Evolutionary conservation across 2,797 vertebrate species (phyloP).

Genomic region (Pachyuromys duprasi): DNA sequence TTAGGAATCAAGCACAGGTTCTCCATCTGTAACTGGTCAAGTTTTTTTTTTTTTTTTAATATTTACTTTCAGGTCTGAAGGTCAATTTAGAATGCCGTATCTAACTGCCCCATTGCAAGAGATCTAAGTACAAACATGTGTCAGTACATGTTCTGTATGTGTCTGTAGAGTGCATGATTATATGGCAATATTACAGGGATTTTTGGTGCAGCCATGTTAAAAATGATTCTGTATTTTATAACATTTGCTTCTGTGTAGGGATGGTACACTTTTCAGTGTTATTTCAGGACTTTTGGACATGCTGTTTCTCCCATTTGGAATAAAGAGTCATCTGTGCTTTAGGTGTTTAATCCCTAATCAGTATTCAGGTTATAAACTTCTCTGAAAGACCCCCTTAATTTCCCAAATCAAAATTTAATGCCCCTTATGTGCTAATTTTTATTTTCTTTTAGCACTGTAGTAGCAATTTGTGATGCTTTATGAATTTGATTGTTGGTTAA

Average conservation of each 20-base stretch:
- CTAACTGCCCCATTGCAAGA: not conserved
- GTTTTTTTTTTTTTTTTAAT: not conserved
- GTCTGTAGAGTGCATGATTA: accelerated
- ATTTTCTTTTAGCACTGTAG: not conserved
- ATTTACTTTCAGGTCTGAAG: not conserved
- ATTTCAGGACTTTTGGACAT: not conserved
- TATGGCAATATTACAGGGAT: not conserved
- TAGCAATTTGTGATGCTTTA: not conserved
- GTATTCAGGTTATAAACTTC: conserved; percentile 19
- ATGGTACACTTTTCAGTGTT: not conserved
- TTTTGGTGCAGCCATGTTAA: not conserved
- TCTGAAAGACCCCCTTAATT: conserved; percentile 29
- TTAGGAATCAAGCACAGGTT: not conserved
- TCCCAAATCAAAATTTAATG: not conserved
- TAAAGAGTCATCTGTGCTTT: not conserved
- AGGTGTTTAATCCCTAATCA: not conserved
- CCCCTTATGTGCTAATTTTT: not conserved
- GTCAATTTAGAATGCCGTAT: not conserved
- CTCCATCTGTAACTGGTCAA: not conserved
- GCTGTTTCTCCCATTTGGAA: not conserved
- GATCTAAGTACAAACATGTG: not conserved
- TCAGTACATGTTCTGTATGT: too few relatives aligned
- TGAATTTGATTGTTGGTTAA: not conserved
- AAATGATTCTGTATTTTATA: not conserved
- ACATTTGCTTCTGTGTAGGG: not conserved